Evolutionary conservation across 2,113 vertebrate species (phyloP).

Genomic region (Cinclus cinclus): DNA sequence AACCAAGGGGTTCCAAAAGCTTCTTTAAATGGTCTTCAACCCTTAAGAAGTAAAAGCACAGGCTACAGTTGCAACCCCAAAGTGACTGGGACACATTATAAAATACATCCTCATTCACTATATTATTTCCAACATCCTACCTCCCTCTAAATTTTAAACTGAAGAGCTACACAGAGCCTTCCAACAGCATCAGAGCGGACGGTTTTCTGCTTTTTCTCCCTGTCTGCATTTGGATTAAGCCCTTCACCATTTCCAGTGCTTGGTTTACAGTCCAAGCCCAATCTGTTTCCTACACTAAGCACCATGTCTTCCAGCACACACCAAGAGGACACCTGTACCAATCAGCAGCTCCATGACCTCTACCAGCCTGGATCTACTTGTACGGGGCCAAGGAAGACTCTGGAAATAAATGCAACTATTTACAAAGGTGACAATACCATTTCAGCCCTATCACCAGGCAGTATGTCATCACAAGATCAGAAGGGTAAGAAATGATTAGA

Average conservation of each 20-base stretch:
- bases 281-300: neutral
- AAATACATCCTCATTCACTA: neutral
- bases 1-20: neutral
- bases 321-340: neutral
- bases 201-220: neutral
- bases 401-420: neutral
- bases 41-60: neutral
- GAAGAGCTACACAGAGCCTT: neutral
- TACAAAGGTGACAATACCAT: neutral
- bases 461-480: neutral
- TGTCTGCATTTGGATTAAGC: neutral
- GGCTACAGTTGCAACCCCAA: neutral
- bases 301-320: neutral
- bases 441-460: neutral
- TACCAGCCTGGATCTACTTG: neutral
- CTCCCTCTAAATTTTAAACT: neutral
- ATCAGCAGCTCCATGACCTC: neutral
- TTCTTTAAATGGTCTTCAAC: neutral
- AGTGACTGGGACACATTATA: accelerated
- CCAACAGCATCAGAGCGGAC: neutral
- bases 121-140: neutral
- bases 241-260: neutral
- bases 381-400: accelerated
- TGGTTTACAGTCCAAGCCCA: neutral
- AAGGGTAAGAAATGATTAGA: neutral